Percentiles rank a stretch among this genome's conserved stretches.
phyloP scores from a whole-genome alignment of 2,888 invertebrate genomes.

The Caradrina clavipalpis region DNA sequence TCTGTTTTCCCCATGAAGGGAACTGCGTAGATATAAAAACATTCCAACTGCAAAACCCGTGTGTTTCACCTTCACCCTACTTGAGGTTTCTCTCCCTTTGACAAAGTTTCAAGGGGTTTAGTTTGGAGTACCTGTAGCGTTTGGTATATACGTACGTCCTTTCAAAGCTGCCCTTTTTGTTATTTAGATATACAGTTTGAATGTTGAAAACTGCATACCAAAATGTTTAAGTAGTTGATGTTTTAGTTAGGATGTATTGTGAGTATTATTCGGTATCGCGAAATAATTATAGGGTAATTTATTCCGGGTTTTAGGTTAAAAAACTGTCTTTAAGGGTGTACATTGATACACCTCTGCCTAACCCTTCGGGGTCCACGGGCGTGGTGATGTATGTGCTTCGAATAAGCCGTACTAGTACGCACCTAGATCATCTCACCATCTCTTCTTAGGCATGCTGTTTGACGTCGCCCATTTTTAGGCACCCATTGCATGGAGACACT shows the following conservation, averaged over 20 bases:
- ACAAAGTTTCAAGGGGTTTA: constrained; percentile 9
- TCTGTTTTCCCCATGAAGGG: neutral
- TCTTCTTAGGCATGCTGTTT: too few species aligned
- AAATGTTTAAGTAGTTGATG: neutral
- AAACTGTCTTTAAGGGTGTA: too few species aligned
- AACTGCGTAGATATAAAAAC: constrained; percentile 1
- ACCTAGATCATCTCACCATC: too few species aligned
- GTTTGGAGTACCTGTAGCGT: neutral
- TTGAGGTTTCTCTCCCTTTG: constrained; percentile 1
- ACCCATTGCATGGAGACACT: neutral
- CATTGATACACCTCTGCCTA: too few species aligned
- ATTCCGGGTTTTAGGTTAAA: neutral
- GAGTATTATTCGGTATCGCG: neutral
- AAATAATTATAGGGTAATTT: too few species aligned
- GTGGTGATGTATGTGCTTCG: too few species aligned
- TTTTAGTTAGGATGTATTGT: neutral
- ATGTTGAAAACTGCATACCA: constrained; percentile 15
- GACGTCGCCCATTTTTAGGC: neutral
- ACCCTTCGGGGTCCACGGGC: too few species aligned
- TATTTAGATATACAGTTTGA: constrained; percentile 14
- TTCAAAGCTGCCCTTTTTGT: constrained; percentile 7
- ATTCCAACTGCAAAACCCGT: neutral
- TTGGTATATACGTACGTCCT: neutral
- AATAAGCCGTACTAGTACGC: too few species aligned
- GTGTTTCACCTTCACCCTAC: neutral